Evolutionary conservation across 1,140 invertebrate species (phyloP).

Genomic region (Drosophila novamexicana): DNA sequence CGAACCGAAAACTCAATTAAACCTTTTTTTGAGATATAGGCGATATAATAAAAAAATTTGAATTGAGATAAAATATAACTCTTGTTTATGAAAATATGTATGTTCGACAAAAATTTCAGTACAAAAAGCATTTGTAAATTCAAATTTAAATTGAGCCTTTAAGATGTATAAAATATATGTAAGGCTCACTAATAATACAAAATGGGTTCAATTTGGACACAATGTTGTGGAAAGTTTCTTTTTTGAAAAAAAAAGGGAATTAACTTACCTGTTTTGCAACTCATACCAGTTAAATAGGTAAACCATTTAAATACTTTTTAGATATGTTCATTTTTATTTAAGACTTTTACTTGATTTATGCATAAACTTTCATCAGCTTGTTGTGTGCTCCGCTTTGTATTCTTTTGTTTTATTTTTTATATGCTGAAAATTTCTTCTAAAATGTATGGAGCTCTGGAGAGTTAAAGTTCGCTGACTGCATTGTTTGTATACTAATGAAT

Average conservation of each 20-base stretch:
- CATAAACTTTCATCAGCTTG: constrained; percentile 71
- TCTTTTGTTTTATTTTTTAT: constrained; percentile 17
- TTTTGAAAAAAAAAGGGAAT: background rate
- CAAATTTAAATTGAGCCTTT: too few relatives aligned
- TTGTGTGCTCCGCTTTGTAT: constrained; percentile 25
- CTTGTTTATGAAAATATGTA: too few relatives aligned
- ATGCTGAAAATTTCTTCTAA: constrained; percentile 70
- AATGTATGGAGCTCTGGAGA: constrained; percentile 66
- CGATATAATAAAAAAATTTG: too few relatives aligned
- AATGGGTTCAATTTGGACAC: background rate
- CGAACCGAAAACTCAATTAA: background rate
- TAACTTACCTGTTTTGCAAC: background rate
- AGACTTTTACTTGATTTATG: constrained; percentile 80
- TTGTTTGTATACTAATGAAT: constrained; percentile 60
- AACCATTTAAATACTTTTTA: constrained; percentile 53
- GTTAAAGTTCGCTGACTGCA: constrained; percentile 53
- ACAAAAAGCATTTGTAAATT: too few relatives aligned
- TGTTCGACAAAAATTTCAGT: too few relatives aligned
- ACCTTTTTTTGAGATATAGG: background rate
- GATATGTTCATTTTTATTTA: constrained; percentile 83
- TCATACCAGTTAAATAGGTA: constrained; percentile 17
- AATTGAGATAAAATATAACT: too few relatives aligned
- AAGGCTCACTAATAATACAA: too few relatives aligned
- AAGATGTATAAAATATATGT: too few relatives aligned
- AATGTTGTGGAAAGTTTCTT: background rate